Percentiles rank a stretch among this genome's conserved stretches.
These are phyloP conservation scores for Cyanoderma ruficeps DNA, from an alignment of 2,113 vertebrate genomes.

Conservation along the genomic window DNA sequence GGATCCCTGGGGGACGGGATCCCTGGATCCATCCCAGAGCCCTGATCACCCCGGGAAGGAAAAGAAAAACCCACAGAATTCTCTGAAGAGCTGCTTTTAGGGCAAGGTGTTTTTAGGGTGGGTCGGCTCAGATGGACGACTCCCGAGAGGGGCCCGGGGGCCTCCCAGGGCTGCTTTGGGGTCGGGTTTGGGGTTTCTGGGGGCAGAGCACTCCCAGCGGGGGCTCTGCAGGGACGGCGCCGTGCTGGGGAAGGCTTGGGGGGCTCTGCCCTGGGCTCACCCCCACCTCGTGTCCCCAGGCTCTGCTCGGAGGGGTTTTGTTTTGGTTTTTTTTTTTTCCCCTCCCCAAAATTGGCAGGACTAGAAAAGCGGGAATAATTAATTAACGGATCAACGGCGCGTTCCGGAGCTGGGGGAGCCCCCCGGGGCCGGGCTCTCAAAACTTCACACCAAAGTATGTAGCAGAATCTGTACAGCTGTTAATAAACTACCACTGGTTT, in stretches of 20 bases:
- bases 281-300: too few relatives aligned
- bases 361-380: neutral
- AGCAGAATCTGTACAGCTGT: constrained; percentile 83
- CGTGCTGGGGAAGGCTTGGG: neutral
- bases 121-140: neutral
- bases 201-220: neutral
- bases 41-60: rapidly evolving
- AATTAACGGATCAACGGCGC: neutral
- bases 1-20: neutral
- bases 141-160: rapidly evolving
- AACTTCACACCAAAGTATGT: constrained; percentile 84
- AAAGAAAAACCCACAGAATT: too few relatives aligned
- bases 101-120: neutral
- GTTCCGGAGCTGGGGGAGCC: neutral
- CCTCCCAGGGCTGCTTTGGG: neutral
- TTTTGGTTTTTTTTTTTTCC: too few relatives aligned
- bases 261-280: too few relatives aligned
- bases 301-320: neutral
- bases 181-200: neutral
- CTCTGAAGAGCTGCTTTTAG: neutral
- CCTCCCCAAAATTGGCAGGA: neutral
- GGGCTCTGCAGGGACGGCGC: too few relatives aligned
- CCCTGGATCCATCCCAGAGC: too few relatives aligned
- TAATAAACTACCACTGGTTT: constrained; percentile 56
- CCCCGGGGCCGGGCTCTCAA: constrained; percentile 29